phyloP scores from a whole-genome alignment of 2,113 vertebrate genomes.

The Osmerus mordax region DNA sequence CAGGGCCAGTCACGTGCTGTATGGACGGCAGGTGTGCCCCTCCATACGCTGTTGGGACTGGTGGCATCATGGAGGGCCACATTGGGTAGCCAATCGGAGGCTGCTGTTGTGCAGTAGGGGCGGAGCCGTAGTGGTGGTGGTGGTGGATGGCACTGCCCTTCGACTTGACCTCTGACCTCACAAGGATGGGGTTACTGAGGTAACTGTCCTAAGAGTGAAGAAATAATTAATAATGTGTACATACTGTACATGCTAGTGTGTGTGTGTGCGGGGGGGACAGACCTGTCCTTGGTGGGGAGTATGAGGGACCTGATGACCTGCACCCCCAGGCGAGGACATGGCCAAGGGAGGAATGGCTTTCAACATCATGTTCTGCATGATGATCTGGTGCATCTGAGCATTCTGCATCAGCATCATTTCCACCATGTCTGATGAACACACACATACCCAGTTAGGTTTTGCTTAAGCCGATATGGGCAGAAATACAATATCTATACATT shows the following conservation, averaged over 20 bases:
- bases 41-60: slow-evolving; percentile 36
- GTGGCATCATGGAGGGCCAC: slow-evolving; percentile 54
- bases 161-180: slow-evolving; percentile 57
- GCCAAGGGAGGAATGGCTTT: slow-evolving; percentile 71
- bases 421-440: slow-evolving; percentile 74
- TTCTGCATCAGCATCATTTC: slow-evolving; percentile 90
- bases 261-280: slow-evolving; percentile 43
- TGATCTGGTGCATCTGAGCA: slow-evolving; percentile 85
- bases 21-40: slow-evolving; percentile 41
- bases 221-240: slow-evolving; percentile 2
- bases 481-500: background rate
- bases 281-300: slow-evolving; percentile 37
- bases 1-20: slow-evolving; percentile 37
- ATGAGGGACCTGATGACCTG: slow-evolving; percentile 14
- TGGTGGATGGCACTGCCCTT: slow-evolving; percentile 71
- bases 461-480: background rate
- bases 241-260: background rate
- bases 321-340: background rate
- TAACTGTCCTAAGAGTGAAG: slow-evolving; percentile 52
- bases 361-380: slow-evolving; percentile 88
- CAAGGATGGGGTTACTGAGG: slow-evolving; percentile 26
- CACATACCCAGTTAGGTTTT: background rate
- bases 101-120: slow-evolving; percentile 29
- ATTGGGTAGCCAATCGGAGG: slow-evolving; percentile 51
- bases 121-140: slow-evolving; percentile 76